phyloP scores from a whole-genome alignment of 2,888 invertebrate genomes.

The Autographa gamma region DNA sequence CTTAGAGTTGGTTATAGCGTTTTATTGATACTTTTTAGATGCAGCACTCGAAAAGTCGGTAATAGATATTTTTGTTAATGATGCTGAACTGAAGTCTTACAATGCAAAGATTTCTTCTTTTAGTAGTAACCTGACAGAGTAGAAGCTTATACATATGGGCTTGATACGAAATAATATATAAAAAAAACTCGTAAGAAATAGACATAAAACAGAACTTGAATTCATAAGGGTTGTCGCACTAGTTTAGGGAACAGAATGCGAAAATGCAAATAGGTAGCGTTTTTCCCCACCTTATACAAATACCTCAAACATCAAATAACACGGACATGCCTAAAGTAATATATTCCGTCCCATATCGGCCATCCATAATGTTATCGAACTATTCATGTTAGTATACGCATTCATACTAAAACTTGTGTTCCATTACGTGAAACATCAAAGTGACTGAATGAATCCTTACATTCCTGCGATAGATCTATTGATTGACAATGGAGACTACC shows the following conservation, averaged over 20 bases:
- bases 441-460: constrained; percentile 65
- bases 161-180: no score
- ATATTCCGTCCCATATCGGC: constrained; percentile 14
- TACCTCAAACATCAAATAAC: constrained; percentile 5
- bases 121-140: no score
- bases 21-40: not conserved
- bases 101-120: no score
- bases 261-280: constrained; percentile 3
- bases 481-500: constrained; percentile 59
- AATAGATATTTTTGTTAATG: no score
- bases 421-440: constrained; percentile 57
- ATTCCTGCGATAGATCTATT: constrained; percentile 56
- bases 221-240: no score
- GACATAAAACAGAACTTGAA: no score
- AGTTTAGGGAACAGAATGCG: no score
- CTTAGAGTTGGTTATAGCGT: not conserved
- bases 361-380: constrained; percentile 10
- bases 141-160: no score
- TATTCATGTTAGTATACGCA: constrained; percentile 28
- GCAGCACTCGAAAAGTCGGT: not conserved
- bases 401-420: constrained; percentile 31
- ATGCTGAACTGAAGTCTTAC: no score
- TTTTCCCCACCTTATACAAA: not conserved
- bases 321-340: not conserved
- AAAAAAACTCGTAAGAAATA: no score